Percentiles rank a stretch among this genome's conserved stretches.
These are phyloP conservation scores for Okamejei kenojei DNA, from an alignment of 2,797 vertebrate genomes.

Conservation along the genomic window DNA sequence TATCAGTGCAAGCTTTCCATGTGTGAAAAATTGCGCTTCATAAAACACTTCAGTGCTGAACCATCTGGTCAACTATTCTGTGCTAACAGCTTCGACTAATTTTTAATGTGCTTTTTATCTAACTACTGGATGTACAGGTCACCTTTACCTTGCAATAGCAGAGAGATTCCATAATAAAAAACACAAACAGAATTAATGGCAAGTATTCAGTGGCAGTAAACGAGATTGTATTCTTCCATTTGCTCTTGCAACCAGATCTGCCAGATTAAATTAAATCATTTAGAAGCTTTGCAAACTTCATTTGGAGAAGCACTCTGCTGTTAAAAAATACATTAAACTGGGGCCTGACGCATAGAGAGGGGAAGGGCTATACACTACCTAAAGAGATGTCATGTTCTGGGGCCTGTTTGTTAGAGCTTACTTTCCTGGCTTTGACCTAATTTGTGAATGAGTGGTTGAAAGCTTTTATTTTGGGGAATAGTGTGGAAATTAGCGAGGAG, in stretches of 20 bases:
- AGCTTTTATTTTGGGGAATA: background rate
- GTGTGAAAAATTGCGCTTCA: slow-evolving; percentile 46
- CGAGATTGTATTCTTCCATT: background rate
- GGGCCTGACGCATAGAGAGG: background rate
- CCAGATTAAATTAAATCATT: slow-evolving; percentile 6
- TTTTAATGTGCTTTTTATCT: slow-evolving; percentile 48
- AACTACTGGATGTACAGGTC: slow-evolving; percentile 46
- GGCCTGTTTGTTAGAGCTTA: background rate
- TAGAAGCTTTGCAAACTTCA: background rate
- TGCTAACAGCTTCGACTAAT: slow-evolving; percentile 49
- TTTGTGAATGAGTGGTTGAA: background rate
- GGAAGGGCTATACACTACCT: background rate
- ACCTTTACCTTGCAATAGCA: slow-evolving; percentile 43
- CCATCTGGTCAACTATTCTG: slow-evolving; percentile 51
- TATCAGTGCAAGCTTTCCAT: slow-evolving; percentile 45
- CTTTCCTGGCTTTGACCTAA: background rate
- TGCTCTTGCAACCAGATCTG: background rate
- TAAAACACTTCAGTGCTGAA: slow-evolving; percentile 46
- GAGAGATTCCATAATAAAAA: background rate
- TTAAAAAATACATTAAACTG: background rate
- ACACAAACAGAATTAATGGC: background rate
- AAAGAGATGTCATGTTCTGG: too few relatives aligned
- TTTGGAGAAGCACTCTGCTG: background rate
- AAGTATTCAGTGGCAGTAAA: background rate
- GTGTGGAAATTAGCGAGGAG: background rate